phyloP scores from a whole-genome alignment of 2,113 vertebrate species.

The Hydrolagus affinis region DNA sequence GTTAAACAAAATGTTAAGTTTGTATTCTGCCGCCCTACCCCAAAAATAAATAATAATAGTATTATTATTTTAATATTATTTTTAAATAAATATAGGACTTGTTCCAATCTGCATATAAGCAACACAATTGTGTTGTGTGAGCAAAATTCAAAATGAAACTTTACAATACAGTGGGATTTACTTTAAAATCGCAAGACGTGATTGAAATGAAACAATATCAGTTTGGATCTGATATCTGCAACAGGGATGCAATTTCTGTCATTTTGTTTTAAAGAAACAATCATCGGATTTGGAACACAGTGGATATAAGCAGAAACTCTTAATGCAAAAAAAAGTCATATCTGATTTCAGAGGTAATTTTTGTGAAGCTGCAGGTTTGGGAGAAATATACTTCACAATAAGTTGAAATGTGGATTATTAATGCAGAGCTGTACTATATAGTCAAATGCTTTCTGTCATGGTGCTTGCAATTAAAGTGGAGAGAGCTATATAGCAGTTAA shows the following conservation, averaged over 20 bases:
- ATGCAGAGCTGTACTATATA: too few species aligned
- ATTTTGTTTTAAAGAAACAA: neutral
- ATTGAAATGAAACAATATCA: neutral
- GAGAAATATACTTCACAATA: neutral
- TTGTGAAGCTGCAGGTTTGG: neutral
- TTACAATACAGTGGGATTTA: neutral
- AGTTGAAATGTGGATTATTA: too few species aligned
- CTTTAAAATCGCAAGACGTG: neutral
- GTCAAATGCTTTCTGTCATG: conserved; percentile 20
- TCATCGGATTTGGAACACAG: neutral
- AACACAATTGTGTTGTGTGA: neutral
- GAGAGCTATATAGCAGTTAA: conserved; percentile 29
- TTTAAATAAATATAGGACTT: neutral
- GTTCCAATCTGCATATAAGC: neutral
- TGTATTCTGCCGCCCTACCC: neutral
- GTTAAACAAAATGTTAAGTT: neutral
- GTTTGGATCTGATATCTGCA: neutral
- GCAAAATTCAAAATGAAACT: neutral
- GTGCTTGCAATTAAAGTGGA: conserved; percentile 30
- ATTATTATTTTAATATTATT: too few species aligned
- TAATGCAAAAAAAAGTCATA: neutral
- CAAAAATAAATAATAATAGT: too few species aligned
- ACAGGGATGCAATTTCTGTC: neutral
- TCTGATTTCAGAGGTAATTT: conserved; percentile 12
- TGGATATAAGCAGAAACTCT: too few species aligned